Evolutionary conservation across 1,140 invertebrate genomes (phyloP).

Genomic region (Hydropsyche tenuis): DNA sequence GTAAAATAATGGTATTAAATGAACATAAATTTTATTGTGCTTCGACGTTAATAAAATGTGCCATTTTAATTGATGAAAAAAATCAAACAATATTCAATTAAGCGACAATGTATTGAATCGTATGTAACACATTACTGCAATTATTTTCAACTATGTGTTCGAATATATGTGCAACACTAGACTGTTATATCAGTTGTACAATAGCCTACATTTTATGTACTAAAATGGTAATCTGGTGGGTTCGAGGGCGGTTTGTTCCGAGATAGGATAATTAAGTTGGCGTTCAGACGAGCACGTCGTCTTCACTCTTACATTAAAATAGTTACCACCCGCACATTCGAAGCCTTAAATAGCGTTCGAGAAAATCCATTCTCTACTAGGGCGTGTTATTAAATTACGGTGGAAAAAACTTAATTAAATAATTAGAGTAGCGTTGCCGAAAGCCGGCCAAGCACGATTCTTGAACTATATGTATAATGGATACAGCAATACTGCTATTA

Average conservation of each 20-base stretch:
- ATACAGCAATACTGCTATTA: neutral
- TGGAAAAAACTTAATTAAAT: constrained; percentile 42
- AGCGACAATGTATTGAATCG: too few species aligned
- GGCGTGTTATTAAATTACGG: constrained; percentile 32
- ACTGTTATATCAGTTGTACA: too few species aligned
- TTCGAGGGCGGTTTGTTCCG: neutral
- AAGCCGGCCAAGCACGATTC: constrained; percentile 21
- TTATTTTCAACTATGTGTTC: too few species aligned
- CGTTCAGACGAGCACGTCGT: constrained; percentile 19
- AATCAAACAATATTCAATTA: too few species aligned
- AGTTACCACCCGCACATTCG: constrained; percentile 32
- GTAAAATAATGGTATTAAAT: too few species aligned
- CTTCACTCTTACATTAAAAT: neutral
- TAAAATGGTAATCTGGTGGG: too few species aligned
- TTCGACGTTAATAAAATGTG: too few species aligned
- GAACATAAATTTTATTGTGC: too few species aligned
- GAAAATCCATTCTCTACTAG: neutral
- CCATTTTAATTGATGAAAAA: too few species aligned
- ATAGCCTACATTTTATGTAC: too few species aligned
- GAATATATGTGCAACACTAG: too few species aligned
- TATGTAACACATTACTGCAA: too few species aligned
- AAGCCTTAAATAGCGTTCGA: constrained; percentile 20
- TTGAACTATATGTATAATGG: constrained; percentile 29
- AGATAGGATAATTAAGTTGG: constrained; percentile 32
- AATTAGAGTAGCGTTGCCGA: constrained; percentile 39